Evolutionary conservation across 2,888 invertebrate species (phyloP).

Genomic region (Elysia crispata): DNA sequence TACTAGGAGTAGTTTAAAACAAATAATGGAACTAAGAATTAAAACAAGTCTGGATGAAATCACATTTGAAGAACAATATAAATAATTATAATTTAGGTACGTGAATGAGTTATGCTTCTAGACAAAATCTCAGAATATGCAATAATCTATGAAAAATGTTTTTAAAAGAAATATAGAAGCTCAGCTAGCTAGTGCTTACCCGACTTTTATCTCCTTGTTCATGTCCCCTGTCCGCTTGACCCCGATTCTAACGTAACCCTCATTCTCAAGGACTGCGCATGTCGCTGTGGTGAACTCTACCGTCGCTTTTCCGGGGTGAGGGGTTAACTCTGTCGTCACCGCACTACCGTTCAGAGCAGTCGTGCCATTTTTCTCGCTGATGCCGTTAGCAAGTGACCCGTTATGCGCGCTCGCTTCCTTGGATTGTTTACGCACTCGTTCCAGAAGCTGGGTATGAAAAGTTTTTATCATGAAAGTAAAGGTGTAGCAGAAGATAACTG

Average conservation of each 20-base stretch:
- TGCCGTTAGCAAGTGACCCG: slow-evolving; percentile 36
- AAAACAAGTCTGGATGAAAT: too few relatives aligned
- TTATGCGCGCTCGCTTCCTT: slow-evolving; percentile 49
- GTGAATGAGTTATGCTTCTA: too few relatives aligned
- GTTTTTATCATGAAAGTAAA: too few relatives aligned
- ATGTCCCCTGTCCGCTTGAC: slow-evolving; percentile 79
- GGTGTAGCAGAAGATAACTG: too few relatives aligned
- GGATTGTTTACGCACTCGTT: slow-evolving; percentile 32
- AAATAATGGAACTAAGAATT: too few relatives aligned
- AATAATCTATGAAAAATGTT: too few relatives aligned
- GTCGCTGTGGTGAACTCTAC: slow-evolving; percentile 81
- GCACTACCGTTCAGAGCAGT: neutral
- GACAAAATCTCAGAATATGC: too few relatives aligned
- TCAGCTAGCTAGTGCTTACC: slow-evolving; percentile 32
- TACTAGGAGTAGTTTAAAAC: too few relatives aligned
- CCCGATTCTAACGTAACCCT: slow-evolving; percentile 77
- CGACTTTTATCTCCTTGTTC: slow-evolving; percentile 59
- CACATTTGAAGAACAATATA: too few relatives aligned
- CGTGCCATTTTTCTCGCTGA: neutral
- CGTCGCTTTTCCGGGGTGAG: slow-evolving; percentile 78
- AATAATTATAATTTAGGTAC: too few relatives aligned
- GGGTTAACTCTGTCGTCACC: slow-evolving; percentile 61
- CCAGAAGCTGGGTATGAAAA: slow-evolving; percentile 42
- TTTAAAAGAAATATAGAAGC: too few relatives aligned
- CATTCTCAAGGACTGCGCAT: slow-evolving; percentile 80